Conservation (phyloP, 64 coral and sea anemone species). For the Porites lutea region DNA sequence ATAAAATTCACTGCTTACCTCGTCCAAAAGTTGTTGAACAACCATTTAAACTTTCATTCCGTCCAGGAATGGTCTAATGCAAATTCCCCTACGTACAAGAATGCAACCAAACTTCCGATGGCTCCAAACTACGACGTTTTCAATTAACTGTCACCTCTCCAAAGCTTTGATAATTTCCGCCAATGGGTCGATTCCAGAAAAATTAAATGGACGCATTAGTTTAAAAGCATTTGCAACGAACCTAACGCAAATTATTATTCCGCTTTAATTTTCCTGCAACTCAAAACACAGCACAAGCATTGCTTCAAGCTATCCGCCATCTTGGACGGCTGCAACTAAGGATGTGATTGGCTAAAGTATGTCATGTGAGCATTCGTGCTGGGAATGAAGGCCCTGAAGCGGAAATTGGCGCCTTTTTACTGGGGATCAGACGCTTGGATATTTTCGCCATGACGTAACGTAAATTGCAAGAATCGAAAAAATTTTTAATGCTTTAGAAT, state of each 20-base stretch:
- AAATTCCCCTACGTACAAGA: not conserved
- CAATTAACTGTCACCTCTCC: constrained; percentile 3
- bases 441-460: not conserved
- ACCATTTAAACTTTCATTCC: constrained; percentile 76
- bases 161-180: not conserved
- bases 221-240: constrained; percentile 33
- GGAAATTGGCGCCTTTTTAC: constrained; percentile 45
- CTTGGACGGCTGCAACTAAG: constrained; percentile 57
- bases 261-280: constrained; percentile 46
- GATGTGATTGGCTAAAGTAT: constrained; percentile 63
- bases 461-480: no score
- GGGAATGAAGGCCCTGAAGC: not conserved
- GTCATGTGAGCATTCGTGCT: constrained; percentile 74
- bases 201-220: constrained; percentile 36
- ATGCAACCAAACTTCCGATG: not conserved
- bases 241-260: constrained; percentile 7
- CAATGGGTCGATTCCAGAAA: constrained; percentile 31
- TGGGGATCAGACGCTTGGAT: not conserved
- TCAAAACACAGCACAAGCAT: constrained; percentile 30
- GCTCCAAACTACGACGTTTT: not conserved
- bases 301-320: constrained; percentile 96
- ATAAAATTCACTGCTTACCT: constrained; percentile 69
- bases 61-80: constrained; percentile 20
- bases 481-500: not conserved
- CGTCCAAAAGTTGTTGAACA: constrained; percentile 96